A percentile compares a stretch with the other conserved stretches of the same genome.
phyloP scores from a whole-genome alignment of 2,797 vertebrate species.

The Oophaga sylvatica region DNA sequence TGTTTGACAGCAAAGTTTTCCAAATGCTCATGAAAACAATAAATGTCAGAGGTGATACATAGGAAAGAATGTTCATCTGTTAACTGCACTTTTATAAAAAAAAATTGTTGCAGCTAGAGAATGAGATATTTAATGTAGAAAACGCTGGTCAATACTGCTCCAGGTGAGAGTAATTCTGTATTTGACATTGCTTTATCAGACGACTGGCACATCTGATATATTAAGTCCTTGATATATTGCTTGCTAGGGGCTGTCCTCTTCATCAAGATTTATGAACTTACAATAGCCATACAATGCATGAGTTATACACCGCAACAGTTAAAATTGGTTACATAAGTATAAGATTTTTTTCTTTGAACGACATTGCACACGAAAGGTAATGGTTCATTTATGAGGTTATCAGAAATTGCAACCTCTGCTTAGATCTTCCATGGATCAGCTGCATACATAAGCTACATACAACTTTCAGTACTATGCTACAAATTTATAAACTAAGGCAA shows the following conservation, averaged over 20 bases:
- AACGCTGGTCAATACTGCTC: conserved; percentile 36
- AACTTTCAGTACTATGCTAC: background rate
- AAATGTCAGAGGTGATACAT: conserved; percentile 43
- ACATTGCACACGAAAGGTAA: conserved; percentile 19
- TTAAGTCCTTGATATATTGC: conserved; percentile 52
- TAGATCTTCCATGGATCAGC: background rate
- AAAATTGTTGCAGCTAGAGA: conserved; percentile 6
- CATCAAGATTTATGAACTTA: conserved; percentile 36
- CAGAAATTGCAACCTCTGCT: background rate
- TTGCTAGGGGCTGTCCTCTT: conserved; percentile 43
- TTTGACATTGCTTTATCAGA: conserved; percentile 36
- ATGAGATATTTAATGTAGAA: conserved; percentile 40
- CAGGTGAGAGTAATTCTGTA: conserved; percentile 51
- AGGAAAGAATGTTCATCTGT: conserved; percentile 36
- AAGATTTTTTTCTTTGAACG: conserved; percentile 19
- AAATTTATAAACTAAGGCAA: background rate
- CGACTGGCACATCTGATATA: conserved; percentile 49
- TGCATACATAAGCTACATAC: background rate
- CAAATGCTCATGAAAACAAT: conserved; percentile 31
- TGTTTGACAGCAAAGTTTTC: conserved; percentile 36
- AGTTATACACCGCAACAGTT: conserved; percentile 4
- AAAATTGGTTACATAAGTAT: conserved; percentile 26
- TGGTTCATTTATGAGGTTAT: background rate
- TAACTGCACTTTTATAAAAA: conserved; percentile 31
- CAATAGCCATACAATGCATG: conserved; percentile 14